A percentile compares a stretch with the other conserved stretches of the same genome.
phyloP scores from a whole-genome alignment of 2,113 vertebrate genomes.

The Cryptotis parvus region DNA sequence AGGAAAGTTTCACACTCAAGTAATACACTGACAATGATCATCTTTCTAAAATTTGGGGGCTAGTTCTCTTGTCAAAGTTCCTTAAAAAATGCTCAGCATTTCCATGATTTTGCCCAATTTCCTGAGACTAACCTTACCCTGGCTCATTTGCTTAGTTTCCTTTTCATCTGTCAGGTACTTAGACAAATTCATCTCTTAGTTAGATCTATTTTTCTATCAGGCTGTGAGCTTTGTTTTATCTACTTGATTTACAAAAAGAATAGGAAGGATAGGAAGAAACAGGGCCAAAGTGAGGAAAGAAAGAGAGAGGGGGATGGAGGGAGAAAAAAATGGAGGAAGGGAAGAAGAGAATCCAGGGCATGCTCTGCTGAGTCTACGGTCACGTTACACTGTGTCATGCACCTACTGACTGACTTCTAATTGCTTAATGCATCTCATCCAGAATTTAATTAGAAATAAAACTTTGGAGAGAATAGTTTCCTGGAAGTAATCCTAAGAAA shows the following conservation, averaged over 20 bases:
- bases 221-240: not conserved
- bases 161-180: not conserved
- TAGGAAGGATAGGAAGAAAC: not conserved
- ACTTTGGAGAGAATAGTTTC: not conserved
- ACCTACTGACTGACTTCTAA: not conserved
- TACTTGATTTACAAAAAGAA: too few relatives aligned
- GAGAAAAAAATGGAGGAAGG: too few relatives aligned
- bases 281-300: too few relatives aligned
- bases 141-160: not conserved
- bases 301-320: too few relatives aligned
- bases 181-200: not conserved
- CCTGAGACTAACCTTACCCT: not conserved
- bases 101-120: not conserved
- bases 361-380: not conserved
- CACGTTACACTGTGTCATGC: not conserved
- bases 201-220: not conserved
- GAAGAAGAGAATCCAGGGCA: not conserved
- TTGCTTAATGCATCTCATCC: not conserved
- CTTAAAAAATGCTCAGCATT: not conserved
- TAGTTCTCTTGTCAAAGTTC: not conserved
- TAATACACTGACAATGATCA: not conserved
- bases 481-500: slow-evolving; percentile 33
- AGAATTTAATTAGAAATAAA: slow-evolving; percentile 16
- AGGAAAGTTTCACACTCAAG: not conserved
- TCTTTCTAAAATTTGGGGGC: not conserved